Evolutionary conservation across 2,113 vertebrate genomes (phyloP), one percentile per base, ranked within the genome.

Genomic region (Paratilapia polleni): DNA sequence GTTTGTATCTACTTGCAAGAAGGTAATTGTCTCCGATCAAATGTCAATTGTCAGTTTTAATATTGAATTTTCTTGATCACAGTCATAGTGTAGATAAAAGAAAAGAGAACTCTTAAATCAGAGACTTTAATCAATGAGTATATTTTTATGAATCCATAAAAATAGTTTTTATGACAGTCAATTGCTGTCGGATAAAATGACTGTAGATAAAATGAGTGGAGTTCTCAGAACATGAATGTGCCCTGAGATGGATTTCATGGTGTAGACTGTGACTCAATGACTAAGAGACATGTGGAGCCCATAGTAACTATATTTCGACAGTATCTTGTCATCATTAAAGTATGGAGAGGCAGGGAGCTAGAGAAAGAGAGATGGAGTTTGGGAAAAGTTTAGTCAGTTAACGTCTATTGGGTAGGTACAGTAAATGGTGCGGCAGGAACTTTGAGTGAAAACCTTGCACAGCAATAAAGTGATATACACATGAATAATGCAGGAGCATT

Each of bases 401-500:
- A 91, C 77, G 80, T 89, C 83, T 81, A 31, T 79, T 70, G 82
- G 90, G 66, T 80, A 83, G 85, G 77, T 87, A 78, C 83, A 91
- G 90, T 92, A 93, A 93, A 93, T 89, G 81, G 91, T 87, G 89
- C 86, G 60, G 88, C 81, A 90, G 89, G 89, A 91, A 92, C 90
- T 94, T 93, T 82, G 91, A 94, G 87, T 90, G 91, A 94, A 95
- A 93, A 91, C 94, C 94, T 94, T 94, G 91, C 93, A 87, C 91
- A 93, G 94, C 94, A 95, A 95, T 94, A 95, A 94, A 94, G 92
- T 92, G 94, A 95, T 94, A 95, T 93, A 93, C 90, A 94, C 89
- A 94, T 96, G 94, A 95, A 96, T 95, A 95, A 96, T 96, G 91
- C 85, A 96, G 94, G 78, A 94, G 93, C 91, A 89, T 95, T 95